Percentiles rank a stretch among this genome's conserved stretches.
phyloP scores from a whole-genome alignment of 1,140 invertebrate species.

The Pseudoatta argentina region DNA sequence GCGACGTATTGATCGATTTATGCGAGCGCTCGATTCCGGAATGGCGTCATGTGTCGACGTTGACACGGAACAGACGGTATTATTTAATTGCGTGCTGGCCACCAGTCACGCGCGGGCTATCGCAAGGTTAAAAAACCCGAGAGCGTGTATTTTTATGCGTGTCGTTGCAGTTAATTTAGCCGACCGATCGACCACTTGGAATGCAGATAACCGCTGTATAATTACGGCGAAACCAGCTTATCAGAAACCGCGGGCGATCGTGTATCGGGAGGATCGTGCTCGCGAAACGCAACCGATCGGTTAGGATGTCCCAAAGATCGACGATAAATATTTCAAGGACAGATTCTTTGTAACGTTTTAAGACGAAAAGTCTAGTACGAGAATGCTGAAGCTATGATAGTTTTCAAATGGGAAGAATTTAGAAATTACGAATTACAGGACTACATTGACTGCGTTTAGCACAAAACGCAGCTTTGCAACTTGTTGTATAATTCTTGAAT shows the following conservation, averaged over 20 bases:
- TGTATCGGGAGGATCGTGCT: background rate
- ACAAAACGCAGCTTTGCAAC: too few species aligned
- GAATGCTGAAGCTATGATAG: too few species aligned
- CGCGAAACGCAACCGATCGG: background rate
- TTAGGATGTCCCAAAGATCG: too few species aligned
- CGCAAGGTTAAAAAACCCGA: constrained; percentile 36
- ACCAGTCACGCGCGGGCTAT: background rate
- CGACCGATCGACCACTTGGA: constrained; percentile 4
- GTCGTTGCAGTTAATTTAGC: background rate
- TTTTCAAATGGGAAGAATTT: too few species aligned
- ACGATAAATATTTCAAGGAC: too few species aligned
- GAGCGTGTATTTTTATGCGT: background rate
- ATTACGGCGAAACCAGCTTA: constrained; percentile 28
- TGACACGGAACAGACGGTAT: constrained; percentile 9
- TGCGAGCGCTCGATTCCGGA: constrained; percentile 19
- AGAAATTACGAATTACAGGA: too few species aligned
- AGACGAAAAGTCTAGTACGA: too few species aligned
- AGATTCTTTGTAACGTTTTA: too few species aligned
- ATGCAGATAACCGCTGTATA: constrained; percentile 10
- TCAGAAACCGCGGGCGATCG: background rate
- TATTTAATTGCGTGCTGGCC: constrained; percentile 14
- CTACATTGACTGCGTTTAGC: too few species aligned
- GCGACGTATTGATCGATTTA: constrained; percentile 24
- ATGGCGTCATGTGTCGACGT: constrained; percentile 12
- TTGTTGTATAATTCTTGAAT: too few species aligned